Evolutionary conservation across 2,888 invertebrate species (phyloP), one percentile per base, ranked within the genome.

Genomic region (Melanotus villosus): DNA sequence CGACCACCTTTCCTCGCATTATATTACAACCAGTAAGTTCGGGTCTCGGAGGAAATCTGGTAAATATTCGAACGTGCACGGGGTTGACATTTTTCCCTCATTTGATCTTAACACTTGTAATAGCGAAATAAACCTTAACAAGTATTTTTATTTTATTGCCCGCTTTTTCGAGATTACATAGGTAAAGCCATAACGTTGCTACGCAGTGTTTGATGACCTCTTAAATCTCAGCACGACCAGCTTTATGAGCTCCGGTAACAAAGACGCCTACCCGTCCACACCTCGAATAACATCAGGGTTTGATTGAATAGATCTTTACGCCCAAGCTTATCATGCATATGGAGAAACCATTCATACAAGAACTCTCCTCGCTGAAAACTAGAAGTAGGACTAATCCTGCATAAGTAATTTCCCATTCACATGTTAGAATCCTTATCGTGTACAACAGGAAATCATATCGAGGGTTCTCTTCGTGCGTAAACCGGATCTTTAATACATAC

Each of bases 241-340:
- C 43, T 69, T 69, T 65, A 65, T 60, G 69, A 65, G 65, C 56
- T 65, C 56, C 14, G 34, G 45, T 57, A 69, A 69, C 69, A 69
- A 69, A 69, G 69, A 34, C 56, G 38, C 56, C 56, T 38, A 54
- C 65, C 65, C 56, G 65, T 57, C 60, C 69, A 57, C 69, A 65
- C 69, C 69, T 64, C 47, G 41, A 62, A 69, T 65, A 50, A 65
- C 69, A 57, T 62, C 56, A 43, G 62, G 60, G 47, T 65, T 65
- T 69, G 65, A 69, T 69, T 69, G 65, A 69, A 69, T 69, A 65
- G 60, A 43, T 62, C 65, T 69, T 69, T 65, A 57, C 56, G 41
- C 59, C 50, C 21, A 56, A 62, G 65, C 57, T 65, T 69, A 69
- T 65, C 65, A 62, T 68, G 54, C 62, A 71, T 62, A 66, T 65